Percentiles rank a stretch among this genome's conserved stretches.
phyloP scores from a whole-genome alignment of 2,888 invertebrate genomes.

The Ernsta delagoae region DNA sequence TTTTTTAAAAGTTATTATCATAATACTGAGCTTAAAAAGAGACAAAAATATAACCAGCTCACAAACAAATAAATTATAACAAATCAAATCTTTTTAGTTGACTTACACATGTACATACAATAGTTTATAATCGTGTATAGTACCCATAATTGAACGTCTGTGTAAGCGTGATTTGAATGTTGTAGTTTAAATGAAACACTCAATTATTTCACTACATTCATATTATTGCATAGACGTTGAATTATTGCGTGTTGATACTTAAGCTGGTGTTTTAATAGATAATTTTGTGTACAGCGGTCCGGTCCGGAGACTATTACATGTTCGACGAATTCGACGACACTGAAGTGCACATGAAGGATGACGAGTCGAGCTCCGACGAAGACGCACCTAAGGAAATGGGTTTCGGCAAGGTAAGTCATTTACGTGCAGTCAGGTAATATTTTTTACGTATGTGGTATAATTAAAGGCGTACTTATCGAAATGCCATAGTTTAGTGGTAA shows the following conservation, averaged over 20 bases:
- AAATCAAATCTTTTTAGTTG: neutral
- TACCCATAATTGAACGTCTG: neutral
- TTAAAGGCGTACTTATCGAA: neutral
- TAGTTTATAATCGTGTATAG: neutral
- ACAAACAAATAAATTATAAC: neutral
- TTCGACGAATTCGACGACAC: constrained; percentile 97
- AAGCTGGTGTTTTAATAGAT: constrained; percentile 19
- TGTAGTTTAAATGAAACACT: neutral
- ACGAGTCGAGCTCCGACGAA: constrained; percentile 85
- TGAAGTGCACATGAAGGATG: constrained; percentile 87
- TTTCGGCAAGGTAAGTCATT: constrained; percentile 74
- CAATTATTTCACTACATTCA: neutral
- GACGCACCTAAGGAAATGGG: constrained; percentile 82
- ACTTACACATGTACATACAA: neutral
- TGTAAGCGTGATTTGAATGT: neutral
- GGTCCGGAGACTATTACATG: constrained; percentile 99
- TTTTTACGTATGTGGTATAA: constrained; percentile 13
- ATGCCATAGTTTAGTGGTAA: neutral
- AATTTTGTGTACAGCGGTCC: constrained; percentile 89
- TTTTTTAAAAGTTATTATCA: neutral
- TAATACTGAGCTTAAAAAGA: neutral
- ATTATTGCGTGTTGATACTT: constrained; percentile 1
- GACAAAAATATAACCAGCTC: neutral
- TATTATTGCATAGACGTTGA: constrained; percentile 5
- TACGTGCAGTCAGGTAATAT: neutral